Evolutionary conservation across 1,140 invertebrate genomes (phyloP).

Genomic region (Drosophila teissieri): DNA sequence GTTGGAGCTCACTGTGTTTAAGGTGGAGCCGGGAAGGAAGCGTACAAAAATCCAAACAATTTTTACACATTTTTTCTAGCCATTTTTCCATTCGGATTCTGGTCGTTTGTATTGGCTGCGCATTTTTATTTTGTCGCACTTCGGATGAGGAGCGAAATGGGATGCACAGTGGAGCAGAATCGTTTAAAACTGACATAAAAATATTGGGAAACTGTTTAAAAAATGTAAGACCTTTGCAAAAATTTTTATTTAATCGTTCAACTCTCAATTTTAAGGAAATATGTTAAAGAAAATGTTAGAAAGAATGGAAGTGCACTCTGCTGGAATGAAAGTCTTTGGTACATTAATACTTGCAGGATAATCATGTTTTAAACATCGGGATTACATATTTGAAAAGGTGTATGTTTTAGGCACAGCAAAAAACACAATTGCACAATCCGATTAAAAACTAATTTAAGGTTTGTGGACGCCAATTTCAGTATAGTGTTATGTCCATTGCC

Average conservation of each 20-base stretch:
- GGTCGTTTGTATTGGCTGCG: slow-evolving; percentile 49
- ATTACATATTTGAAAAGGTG: too few species aligned
- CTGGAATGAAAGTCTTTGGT: too few species aligned
- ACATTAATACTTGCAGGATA: too few species aligned
- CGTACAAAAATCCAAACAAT: slow-evolving; percentile 55
- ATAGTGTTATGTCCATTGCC: background rate
- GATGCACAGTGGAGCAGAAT: slow-evolving; percentile 12
- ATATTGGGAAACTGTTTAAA: too few species aligned
- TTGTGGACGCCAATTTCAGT: background rate
- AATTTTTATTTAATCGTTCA: too few species aligned
- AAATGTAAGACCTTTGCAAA: too few species aligned
- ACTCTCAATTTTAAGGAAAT: too few species aligned
- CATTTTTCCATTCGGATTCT: slow-evolving; percentile 24
- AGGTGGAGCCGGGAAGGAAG: slow-evolving; percentile 3
- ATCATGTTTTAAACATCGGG: too few species aligned
- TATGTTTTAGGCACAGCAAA: background rate
- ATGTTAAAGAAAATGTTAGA: too few species aligned
- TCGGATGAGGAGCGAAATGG: slow-evolving; percentile 9
- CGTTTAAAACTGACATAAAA: too few species aligned
- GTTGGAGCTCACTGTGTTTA: slow-evolving; percentile 6
- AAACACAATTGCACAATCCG: background rate
- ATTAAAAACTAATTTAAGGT: too few species aligned
- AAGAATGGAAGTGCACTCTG: too few species aligned
- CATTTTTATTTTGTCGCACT: slow-evolving; percentile 51
- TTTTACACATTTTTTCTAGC: slow-evolving; percentile 75